phyloP scores from a whole-genome alignment of 2,797 vertebrate genomes.

The Botia almorhae region DNA sequence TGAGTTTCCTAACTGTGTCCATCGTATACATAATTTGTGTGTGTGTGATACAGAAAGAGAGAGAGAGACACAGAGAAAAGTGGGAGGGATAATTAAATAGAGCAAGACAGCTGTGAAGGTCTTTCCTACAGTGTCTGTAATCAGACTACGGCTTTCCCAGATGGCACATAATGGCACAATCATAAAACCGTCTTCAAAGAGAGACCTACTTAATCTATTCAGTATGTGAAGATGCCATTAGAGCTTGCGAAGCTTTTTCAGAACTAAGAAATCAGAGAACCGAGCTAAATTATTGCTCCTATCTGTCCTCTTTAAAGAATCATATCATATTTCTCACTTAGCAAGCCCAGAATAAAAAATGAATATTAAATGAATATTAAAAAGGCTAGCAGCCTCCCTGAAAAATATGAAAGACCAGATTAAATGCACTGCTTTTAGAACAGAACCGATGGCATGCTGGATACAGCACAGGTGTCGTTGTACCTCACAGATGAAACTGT shows the following conservation, averaged over 20 bases:
- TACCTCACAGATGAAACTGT: conserved; percentile 18
- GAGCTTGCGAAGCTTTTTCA: background rate
- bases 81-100: conserved; percentile 41
- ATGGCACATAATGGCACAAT: conserved; percentile 7
- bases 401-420: background rate
- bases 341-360: background rate
- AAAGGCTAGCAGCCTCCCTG: background rate
- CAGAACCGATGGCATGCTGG: background rate
- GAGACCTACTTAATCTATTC: conserved; percentile 21
- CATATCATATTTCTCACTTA: background rate
- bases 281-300: background rate
- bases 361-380: background rate
- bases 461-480: conserved; percentile 10
- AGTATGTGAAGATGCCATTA: background rate
- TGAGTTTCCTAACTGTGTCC: conserved; percentile 1
- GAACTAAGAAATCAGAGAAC: background rate
- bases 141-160: conserved; percentile 26
- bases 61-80: conserved; percentile 24
- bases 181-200: conserved; percentile 10
- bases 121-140: conserved; percentile 27
- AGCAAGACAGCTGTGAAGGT: conserved; percentile 40
- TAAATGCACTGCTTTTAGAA: conserved; percentile 6
- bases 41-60: background rate
- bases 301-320: background rate
- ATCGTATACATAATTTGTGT: background rate